A percentile compares a stretch with the other conserved stretches of the same genome.
phyloP scores from a whole-genome alignment of 1,140 invertebrate genomes.

The Aphaenogaster floridana region DNA sequence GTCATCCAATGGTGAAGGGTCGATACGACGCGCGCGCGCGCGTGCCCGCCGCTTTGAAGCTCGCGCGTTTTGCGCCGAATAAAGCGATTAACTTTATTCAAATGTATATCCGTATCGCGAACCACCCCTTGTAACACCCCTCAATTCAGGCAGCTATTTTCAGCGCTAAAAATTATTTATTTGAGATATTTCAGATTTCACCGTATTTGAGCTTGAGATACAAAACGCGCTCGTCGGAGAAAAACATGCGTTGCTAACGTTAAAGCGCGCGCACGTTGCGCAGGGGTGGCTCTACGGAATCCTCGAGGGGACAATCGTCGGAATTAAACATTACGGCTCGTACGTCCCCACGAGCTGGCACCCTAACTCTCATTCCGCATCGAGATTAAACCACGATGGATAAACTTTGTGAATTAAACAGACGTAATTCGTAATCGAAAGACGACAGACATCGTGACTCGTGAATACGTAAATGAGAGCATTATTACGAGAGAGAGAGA shows the following conservation, averaged over 20 bases:
- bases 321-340: constrained; percentile 35
- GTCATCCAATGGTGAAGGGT: constrained; percentile 84
- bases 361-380: not conserved
- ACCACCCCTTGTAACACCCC: not conserved
- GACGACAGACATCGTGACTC: too few species aligned
- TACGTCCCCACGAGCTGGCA: not conserved
- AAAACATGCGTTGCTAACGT: constrained; percentile 67
- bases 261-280: constrained; percentile 41
- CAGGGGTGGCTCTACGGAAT: constrained; percentile 66
- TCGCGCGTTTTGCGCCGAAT: constrained; percentile 19
- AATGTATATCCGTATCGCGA: not conserved
- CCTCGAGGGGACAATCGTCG: constrained; percentile 33
- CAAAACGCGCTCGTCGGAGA: not conserved
- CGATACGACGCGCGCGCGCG: constrained; percentile 77
- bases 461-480: not conserved
- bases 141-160: not conserved
- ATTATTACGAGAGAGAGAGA: too few species aligned
- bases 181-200: not conserved
- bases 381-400: not conserved
- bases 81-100: not conserved
- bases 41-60: constrained; percentile 47
- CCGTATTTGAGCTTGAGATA: not conserved
- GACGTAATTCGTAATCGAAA: not conserved
- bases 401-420: not conserved
- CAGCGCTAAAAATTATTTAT: too few species aligned